These are phyloP conservation scores for Elanus axillaris DNA, from an alignment of 2,113 vertebrate species.

Conservation along the genomic window DNA sequence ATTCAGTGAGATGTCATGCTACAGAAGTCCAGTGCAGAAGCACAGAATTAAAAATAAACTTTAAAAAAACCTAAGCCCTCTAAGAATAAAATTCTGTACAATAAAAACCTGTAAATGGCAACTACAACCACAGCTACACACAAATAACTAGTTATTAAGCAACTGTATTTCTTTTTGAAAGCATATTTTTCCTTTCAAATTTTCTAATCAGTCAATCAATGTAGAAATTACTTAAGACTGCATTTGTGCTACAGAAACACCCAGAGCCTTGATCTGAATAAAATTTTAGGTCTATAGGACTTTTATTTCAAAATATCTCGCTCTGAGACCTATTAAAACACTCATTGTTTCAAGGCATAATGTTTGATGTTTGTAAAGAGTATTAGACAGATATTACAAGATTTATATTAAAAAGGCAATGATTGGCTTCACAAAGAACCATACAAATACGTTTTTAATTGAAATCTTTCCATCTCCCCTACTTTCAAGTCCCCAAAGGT, in stretches of 20 bases:
- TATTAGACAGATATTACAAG: constrained; percentile 12
- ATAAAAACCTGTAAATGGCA: not conserved
- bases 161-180: not conserved
- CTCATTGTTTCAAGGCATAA: not conserved
- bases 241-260: not conserved
- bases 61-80: not conserved
- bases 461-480: constrained; percentile 71
- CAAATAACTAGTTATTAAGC: not conserved
- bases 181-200: not conserved
- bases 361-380: not conserved
- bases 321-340: not conserved
- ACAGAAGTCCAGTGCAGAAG: not conserved
- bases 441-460: constrained; percentile 83
- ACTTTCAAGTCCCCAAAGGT: constrained; percentile 71
- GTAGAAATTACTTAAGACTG: not conserved
- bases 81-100: not conserved
- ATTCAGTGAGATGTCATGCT: not conserved
- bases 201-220: not conserved
- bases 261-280: not conserved
- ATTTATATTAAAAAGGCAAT: constrained; percentile 28
- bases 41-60: not conserved
- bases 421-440: constrained; percentile 14
- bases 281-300: not conserved
- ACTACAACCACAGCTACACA: not conserved
- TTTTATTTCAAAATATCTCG: not conserved